Conservation (phyloP, 2,113 vertebrate species). For the Oryzias javanicus region DNA sequence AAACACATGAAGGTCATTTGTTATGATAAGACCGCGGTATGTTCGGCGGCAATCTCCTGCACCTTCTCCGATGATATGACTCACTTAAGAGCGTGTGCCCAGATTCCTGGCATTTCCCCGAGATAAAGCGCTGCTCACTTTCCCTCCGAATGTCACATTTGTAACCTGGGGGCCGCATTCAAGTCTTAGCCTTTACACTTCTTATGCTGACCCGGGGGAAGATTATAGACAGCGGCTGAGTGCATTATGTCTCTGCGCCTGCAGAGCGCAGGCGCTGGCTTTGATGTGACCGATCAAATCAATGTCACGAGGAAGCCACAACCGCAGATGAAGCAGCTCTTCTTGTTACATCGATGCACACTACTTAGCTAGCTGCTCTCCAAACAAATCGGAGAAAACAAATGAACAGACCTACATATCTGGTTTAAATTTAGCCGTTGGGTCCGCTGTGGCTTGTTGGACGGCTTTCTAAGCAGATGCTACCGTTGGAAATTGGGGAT, state of each 20-base stretch:
- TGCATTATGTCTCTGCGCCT: conserved; percentile 27
- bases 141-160: conserved; percentile 59
- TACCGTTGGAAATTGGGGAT: background rate
- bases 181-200: conserved; percentile 49
- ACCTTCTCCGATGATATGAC: conserved; percentile 15
- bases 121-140: conserved; percentile 15
- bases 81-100: conserved; percentile 37
- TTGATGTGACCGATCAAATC: conserved; percentile 64
- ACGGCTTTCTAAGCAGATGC: conserved; percentile 6
- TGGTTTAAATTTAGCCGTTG: background rate
- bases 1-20: conserved; percentile 62
- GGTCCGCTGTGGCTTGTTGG: background rate
- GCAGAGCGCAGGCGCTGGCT: conserved; percentile 26
- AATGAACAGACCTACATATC: background rate
- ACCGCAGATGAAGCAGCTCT: conserved; percentile 41
- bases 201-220: conserved; percentile 39
- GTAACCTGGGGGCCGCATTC: conserved; percentile 42
- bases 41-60: conserved; percentile 32
- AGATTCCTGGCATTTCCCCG: conserved; percentile 11
- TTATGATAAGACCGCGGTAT: conserved; percentile 49
- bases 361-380: background rate
- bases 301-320: conserved; percentile 31
- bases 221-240: conserved; percentile 35
- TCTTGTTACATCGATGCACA: conserved; percentile 23
- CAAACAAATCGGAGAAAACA: too few species aligned